These are phyloP conservation scores for Orycteropus afer DNA, from an alignment of 2,113 vertebrate species.

Conservation along the genomic window DNA sequence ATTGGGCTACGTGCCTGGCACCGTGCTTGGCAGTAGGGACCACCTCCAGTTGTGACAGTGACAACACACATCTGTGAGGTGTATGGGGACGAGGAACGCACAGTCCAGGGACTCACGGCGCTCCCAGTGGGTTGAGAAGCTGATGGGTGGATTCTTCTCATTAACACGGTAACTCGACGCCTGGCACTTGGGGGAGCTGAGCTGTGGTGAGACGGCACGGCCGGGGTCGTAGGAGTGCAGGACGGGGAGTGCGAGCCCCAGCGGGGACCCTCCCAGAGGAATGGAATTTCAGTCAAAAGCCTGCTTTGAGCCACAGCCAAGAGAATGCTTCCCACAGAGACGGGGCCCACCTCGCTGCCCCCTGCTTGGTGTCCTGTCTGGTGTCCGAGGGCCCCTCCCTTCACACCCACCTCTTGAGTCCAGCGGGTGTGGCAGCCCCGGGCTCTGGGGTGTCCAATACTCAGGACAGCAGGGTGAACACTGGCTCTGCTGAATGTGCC, in stretches of 20 bases:
- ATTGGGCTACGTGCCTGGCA: background rate
- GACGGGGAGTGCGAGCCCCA: background rate
- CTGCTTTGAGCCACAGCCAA: background rate
- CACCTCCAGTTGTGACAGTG: fast-evolving
- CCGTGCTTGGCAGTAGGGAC: background rate
- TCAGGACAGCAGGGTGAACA: background rate
- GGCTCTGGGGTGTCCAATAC: background rate
- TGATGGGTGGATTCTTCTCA: background rate
- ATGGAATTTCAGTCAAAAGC: background rate
- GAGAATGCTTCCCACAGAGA: too few relatives aligned
- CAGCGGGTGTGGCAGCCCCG: background rate
- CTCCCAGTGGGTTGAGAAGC: background rate
- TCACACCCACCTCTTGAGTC: background rate
- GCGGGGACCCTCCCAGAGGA: background rate
- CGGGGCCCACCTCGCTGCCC: too few relatives aligned
- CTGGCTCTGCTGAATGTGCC: background rate
- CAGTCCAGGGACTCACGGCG: fast-evolving
- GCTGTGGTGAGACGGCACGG: too few relatives aligned
- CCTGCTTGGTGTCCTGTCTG: background rate
- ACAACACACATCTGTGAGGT: fast-evolving
- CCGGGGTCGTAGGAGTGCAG: background rate
- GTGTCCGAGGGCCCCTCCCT: background rate
- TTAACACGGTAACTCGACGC: background rate
- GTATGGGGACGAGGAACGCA: background rate
- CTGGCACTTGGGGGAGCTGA: background rate